phyloP scores from a whole-genome alignment of 2,888 invertebrate genomes.

The Microplitis deprimator region DNA sequence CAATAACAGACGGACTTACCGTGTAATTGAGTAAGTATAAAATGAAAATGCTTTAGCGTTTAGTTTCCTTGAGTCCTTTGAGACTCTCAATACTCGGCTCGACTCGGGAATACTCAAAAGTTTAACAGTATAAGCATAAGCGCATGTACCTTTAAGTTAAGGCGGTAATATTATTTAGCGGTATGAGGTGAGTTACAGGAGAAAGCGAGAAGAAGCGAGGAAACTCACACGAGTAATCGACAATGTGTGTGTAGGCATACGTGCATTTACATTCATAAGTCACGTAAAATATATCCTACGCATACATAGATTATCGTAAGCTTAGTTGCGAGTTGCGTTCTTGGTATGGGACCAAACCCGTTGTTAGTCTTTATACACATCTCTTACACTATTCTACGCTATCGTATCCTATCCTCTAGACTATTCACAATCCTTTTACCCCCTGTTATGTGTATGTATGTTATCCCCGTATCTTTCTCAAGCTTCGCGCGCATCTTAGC shows the following conservation, averaged over 20 bases:
- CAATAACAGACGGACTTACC: constrained; percentile 40
- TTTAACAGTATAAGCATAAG: no score
- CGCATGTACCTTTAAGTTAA: no score
- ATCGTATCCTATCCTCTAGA: constrained; percentile 42
- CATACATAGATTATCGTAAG: constrained; percentile 37
- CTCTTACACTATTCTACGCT: constrained; percentile 17
- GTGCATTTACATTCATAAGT: constrained; percentile 38
- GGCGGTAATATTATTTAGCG: no score
- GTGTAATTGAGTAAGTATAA: constrained; percentile 42
- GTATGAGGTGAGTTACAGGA: constrained; percentile 1
- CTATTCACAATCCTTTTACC: background rate
- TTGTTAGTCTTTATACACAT: constrained; percentile 24
- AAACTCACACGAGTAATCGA: constrained; percentile 18
- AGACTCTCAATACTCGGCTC: no score
- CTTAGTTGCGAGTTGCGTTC: constrained; percentile 31
- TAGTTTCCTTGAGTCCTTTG: no score
- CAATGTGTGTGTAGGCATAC: background rate
- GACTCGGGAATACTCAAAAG: no score
- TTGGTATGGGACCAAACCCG: constrained; percentile 20
- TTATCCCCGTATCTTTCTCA: constrained; percentile 37
- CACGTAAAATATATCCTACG: constrained; percentile 42
- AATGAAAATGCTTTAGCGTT: constrained; percentile 26
- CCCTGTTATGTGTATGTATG: background rate
- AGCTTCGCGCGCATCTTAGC: constrained; percentile 29
- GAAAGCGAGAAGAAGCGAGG: constrained; percentile 26